These are phyloP conservation scores for Drosophila bocqueti DNA, from an alignment of 1,140 invertebrate species.

Conservation along the genomic window DNA sequence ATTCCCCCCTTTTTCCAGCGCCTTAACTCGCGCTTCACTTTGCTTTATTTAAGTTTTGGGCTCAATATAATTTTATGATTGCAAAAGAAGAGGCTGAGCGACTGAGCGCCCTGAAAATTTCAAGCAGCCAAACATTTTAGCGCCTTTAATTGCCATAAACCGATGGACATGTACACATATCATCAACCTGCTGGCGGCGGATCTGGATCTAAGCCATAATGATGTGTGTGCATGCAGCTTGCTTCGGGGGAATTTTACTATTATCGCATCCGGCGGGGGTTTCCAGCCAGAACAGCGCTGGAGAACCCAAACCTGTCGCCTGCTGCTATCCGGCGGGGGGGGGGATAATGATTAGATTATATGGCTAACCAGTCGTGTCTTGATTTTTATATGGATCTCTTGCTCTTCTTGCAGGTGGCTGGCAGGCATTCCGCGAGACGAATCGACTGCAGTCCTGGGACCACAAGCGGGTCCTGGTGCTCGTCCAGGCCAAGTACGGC, in stretches of 20 bases:
- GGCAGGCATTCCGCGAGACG: conserved; percentile 70
- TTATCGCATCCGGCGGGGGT: conserved; percentile 43
- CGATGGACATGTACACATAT: conserved; percentile 1
- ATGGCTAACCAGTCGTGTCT: neutral
- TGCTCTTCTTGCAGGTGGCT: conserved; percentile 57
- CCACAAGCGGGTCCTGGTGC: conserved; percentile 63
- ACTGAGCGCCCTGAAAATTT: conserved; percentile 62
- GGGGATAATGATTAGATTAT: neutral
- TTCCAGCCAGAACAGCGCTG: conserved; percentile 4
- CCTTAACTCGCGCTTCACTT: neutral
- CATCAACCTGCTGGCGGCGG: neutral
- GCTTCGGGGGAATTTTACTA: conserved; percentile 59
- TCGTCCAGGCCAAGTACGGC: conserved; percentile 74
- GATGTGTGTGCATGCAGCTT: conserved; percentile 28
- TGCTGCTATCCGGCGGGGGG: conserved; percentile 10
- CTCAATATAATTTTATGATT: conserved; percentile 54
- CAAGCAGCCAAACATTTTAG: conserved; percentile 79
- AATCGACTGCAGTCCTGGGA: conserved; percentile 75
- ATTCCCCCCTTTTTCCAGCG: neutral
- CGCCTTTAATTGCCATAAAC: conserved; percentile 75
- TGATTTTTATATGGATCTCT: neutral
- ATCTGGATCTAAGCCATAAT: conserved; percentile 13
- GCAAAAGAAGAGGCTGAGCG: conserved; percentile 29
- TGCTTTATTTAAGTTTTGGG: conserved; percentile 17
- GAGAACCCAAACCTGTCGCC: conserved; percentile 15